A percentile compares a stretch with the other conserved stretches of the same genome.
These are phyloP conservation scores for Sebastes iracundus DNA, from an alignment of 2,797 vertebrate species.

Conservation along the genomic window DNA sequence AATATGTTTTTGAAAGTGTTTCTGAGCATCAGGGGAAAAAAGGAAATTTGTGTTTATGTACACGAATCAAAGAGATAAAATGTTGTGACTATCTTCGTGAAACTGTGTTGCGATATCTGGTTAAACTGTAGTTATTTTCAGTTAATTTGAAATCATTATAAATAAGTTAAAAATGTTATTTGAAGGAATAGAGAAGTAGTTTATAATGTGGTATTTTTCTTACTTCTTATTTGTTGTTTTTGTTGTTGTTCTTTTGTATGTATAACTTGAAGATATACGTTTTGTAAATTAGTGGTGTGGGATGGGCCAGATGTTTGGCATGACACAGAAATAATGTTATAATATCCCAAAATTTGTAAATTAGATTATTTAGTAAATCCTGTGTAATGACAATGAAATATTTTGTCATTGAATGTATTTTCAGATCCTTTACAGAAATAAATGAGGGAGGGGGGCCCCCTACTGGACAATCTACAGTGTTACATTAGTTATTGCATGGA, in stretches of 20 bases:
- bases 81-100: too few relatives aligned
- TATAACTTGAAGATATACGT: background rate
- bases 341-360: background rate
- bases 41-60: too few relatives aligned
- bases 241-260: background rate
- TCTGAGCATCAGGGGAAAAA: too few relatives aligned
- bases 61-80: too few relatives aligned
- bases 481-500: background rate
- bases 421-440: background rate
- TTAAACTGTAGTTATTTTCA: background rate
- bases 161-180: background rate
- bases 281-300: background rate
- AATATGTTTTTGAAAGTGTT: too few relatives aligned
- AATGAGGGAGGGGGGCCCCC: conserved; percentile 7
- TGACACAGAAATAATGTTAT: background rate
- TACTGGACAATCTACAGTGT: conserved; percentile 22
- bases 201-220: background rate
- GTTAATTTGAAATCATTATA: background rate
- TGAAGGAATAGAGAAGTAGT: background rate
- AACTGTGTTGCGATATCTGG: too few relatives aligned
- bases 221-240: background rate
- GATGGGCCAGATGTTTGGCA: background rate
- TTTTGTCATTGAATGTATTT: background rate
- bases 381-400: background rate
- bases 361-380: background rate